phyloP scores from a whole-genome alignment of 2,113 vertebrate genomes.

The Myotis yumanensis region DNA sequence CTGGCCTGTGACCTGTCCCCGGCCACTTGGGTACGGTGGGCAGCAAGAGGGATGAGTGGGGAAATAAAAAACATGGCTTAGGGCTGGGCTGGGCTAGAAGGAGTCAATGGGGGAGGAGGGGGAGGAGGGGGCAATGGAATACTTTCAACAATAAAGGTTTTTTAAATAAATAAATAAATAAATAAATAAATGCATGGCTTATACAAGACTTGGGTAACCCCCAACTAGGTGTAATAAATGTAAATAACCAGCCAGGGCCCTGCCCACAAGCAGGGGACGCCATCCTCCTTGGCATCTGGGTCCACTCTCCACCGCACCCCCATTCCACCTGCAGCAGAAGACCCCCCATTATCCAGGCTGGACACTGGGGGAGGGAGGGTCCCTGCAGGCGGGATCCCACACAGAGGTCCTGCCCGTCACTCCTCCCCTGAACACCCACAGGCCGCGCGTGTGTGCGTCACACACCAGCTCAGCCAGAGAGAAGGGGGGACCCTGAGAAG shows the following conservation, averaged over 20 bases:
- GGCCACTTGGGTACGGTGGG: no score
- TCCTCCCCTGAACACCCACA: background rate
- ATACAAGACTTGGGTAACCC: background rate
- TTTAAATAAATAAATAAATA: background rate
- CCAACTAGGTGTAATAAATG: background rate
- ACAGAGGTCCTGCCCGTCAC: background rate
- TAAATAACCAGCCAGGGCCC: background rate
- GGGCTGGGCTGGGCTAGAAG: no score
- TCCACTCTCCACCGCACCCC: background rate
- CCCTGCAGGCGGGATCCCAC: background rate
- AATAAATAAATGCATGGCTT: background rate
- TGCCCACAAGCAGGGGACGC: background rate
- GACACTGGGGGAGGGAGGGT: no score
- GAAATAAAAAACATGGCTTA: background rate
- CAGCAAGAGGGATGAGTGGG: background rate
- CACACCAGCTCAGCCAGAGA: background rate
- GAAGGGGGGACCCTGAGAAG: background rate
- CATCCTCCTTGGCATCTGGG: background rate
- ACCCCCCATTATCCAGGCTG: background rate
- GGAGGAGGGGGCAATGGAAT: no score
- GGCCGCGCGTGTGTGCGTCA: background rate
- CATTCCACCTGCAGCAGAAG: background rate
- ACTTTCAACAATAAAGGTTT: no score
- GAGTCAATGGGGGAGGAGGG: no score
- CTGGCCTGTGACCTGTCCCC: background rate